phyloP scores from a whole-genome alignment of 2,113 vertebrate species.

The Corythaixoides concolor region DNA sequence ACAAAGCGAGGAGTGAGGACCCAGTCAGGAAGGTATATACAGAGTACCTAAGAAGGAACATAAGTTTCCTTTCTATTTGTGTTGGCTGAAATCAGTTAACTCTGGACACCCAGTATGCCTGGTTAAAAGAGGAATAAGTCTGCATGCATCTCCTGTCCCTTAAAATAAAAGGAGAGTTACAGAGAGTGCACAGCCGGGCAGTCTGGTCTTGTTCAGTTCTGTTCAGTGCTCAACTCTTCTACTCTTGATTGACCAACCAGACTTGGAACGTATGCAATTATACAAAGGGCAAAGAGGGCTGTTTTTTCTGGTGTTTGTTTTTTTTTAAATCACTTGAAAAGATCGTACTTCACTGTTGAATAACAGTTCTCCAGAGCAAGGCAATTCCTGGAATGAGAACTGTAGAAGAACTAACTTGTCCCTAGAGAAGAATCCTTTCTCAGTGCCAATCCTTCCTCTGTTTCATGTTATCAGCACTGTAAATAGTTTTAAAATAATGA shows the following conservation, averaged over 20 bases:
- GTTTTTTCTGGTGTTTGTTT: neutral
- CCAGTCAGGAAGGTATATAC: neutral
- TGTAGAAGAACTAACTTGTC: neutral
- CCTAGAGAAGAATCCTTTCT: neutral
- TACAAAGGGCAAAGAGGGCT: neutral
- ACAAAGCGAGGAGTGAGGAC: neutral
- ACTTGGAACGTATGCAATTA: neutral
- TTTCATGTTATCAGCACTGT: neutral
- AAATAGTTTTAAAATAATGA: slow-evolving; percentile 8
- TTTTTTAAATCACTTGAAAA: neutral
- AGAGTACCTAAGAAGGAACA: neutral
- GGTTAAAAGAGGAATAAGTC: neutral
- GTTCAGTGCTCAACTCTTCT: neutral
- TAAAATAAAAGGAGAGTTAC: neutral
- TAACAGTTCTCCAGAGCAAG: neutral
- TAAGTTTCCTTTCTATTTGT: neutral
- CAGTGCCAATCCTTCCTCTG: neutral
- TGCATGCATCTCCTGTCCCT: neutral
- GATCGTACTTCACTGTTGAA: neutral
- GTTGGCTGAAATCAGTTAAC: neutral
- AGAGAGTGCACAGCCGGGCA: neutral
- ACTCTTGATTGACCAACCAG: neutral
- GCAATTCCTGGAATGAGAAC: neutral
- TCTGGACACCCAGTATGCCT: neutral
- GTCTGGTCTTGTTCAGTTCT: neutral